Percentiles rank a stretch among this genome's conserved stretches.
These are phyloP conservation scores for Etia nguti DNA, from an alignment of 2,113 vertebrate species.

Conservation along the genomic window DNA sequence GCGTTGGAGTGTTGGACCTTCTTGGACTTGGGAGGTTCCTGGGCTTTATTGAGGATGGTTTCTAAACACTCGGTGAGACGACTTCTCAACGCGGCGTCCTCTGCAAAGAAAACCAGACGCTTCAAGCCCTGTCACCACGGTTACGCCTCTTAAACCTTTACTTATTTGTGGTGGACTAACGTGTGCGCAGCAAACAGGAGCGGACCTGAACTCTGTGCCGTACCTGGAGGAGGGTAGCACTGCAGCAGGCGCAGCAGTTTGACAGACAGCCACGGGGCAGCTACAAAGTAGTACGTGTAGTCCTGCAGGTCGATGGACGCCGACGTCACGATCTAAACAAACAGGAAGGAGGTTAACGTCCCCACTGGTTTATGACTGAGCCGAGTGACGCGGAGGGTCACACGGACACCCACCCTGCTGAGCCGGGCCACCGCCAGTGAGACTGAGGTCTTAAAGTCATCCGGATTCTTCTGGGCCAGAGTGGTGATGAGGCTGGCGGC, in stretches of 20 bases:
- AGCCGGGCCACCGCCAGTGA: constrained; percentile 87
- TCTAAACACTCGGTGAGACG: constrained; percentile 89
- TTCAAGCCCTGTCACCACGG: constrained; percentile 69
- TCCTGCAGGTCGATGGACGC: constrained; percentile 87
- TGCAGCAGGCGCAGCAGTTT: constrained; percentile 84
- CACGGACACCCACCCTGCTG: constrained; percentile 74
- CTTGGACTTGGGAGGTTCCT: constrained; percentile 92
- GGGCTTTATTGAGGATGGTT: constrained; percentile 91
- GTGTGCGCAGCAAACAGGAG: background rate
- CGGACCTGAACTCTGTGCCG: background rate
- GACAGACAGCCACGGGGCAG: constrained; percentile 85
- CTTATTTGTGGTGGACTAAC: background rate
- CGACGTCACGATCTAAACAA: constrained; percentile 81
- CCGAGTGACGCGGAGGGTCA: background rate
- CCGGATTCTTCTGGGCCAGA: constrained; percentile 89
- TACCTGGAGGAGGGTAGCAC: constrained; percentile 80
- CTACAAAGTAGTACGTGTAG: constrained; percentile 90
- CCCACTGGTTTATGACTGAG: background rate
- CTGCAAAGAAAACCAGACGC: constrained; percentile 25
- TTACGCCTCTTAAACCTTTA: constrained; percentile 17
- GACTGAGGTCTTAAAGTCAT: constrained; percentile 91
- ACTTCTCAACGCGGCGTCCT: constrained; percentile 83
- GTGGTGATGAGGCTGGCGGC: constrained; percentile 88
- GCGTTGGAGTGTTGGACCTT: constrained; percentile 94
- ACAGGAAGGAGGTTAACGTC: constrained; percentile 36